These are phyloP conservation scores for Dolichomitus sp. DNA, from an alignment of 2,888 invertebrate genomes.

Conservation along the genomic window DNA sequence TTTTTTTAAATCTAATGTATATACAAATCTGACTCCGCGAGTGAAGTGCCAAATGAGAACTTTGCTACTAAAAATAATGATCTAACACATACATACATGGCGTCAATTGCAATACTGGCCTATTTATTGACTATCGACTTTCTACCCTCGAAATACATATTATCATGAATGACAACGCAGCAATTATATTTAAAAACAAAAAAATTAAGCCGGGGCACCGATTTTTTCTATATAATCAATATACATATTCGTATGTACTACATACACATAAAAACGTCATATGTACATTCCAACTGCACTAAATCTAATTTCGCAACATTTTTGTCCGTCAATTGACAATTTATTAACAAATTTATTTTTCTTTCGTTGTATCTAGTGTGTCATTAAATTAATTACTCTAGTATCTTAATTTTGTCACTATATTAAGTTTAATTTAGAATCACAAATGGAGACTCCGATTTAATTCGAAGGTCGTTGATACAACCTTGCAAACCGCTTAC, in stretches of 20 bases:
- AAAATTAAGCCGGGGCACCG: neutral
- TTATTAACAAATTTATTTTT: neutral
- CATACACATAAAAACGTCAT: conserved; percentile 3
- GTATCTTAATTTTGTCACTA: neutral
- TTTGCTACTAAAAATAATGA: conserved; percentile 9
- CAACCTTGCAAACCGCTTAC: neutral
- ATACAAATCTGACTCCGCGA: conserved; percentile 1
- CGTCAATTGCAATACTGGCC: conserved; percentile 77
- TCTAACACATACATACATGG: conserved; percentile 37
- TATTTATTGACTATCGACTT: conserved; percentile 73
- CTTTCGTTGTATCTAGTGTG: conserved; percentile 10
- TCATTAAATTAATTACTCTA: conserved; percentile 3
- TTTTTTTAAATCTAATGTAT: conserved; percentile 7
- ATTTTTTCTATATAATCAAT: neutral
- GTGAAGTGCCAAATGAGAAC: conserved; percentile 11
- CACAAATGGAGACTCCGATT: conserved; percentile 23
- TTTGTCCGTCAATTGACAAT: conserved; percentile 5
- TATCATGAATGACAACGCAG: conserved; percentile 15
- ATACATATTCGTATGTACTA: conserved; percentile 2
- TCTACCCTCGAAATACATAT: conserved; percentile 11
- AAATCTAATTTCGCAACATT: conserved; percentile 16
- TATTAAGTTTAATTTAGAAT: conserved; percentile 13
- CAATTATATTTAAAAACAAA: neutral
- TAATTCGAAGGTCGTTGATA: neutral
- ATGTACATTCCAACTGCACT: conserved; percentile 21